Base-by-base conservation (phyloP, 2,113 vertebrate genomes). In the Balaeniceps rex region DNA sequence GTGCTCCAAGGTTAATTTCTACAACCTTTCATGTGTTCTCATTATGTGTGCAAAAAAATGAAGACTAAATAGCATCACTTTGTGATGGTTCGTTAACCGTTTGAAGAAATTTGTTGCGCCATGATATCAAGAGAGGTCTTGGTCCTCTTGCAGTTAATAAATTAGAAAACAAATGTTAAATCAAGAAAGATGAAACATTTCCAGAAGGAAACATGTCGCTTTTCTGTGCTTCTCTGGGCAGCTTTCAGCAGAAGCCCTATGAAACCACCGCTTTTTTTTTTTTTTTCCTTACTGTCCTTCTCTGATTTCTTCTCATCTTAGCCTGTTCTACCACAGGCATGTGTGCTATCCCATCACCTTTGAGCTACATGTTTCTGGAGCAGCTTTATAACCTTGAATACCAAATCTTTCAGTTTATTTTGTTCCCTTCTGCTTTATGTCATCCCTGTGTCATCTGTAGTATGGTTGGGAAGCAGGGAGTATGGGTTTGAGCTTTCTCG, bases 1-100 rank as follows among this genome's bases (percentile, higher is more conserved):
- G 47, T 10, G 7, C 60, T 68, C 65, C 83, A 72, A 94, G 84
- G 94, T 93, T 93, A 94, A 89, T 94, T 96, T 87, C 77, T 68
- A 1, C 44, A 51, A 55, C 77, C 93, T 96, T 87, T 95, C 52
- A 18, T 25, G 52, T 47, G 65, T 82, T 84, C 87, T 85, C 65
- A 58, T 93, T 79, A 28, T 0, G 0, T 25, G 34, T 64, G 69
- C 81, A 71, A 49, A 75, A 21, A 88, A 88, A 6, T 8, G 38
- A 52, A 23, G 57, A 51, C 31, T 81, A 69, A 94, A 76, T 44
- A 94, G 69, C 87, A 51, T 87, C 77, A 2, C 65, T 86, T 61
- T 36, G 26, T 75, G 77, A 38, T 68, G 83, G 38, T 34, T 95
- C 1, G 0, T 94, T 87, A 96, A 40, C 74, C 63, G 49, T 28